Percentiles rank a stretch among this genome's conserved stretches.
Conservation (phyloP, 2,797 vertebrate species). For the Eospalax fontanierii region DNA sequence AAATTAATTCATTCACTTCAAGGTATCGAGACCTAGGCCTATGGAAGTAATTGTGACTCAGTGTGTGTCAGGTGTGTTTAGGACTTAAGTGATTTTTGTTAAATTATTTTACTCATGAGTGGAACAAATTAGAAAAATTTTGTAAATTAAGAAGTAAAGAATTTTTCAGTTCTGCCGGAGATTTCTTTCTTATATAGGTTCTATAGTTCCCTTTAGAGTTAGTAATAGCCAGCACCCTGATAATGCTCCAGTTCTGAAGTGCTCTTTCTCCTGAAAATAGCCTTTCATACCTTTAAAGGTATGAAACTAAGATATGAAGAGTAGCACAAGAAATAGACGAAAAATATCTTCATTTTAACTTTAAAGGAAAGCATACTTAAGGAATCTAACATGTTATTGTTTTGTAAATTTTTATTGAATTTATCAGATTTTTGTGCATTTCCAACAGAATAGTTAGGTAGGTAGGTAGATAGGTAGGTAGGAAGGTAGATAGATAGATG, state of each 20-base stretch:
- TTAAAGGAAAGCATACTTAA: constrained; percentile 40
- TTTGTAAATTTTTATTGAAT: no score
- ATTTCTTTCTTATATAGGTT: background rate
- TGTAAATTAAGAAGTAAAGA: background rate
- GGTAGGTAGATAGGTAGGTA: no score
- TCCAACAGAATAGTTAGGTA: no score
- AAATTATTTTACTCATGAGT: background rate
- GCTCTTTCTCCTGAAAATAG: background rate
- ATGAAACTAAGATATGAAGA: background rate
- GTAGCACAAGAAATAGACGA: background rate
- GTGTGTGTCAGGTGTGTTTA: no score
- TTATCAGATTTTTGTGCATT: no score
- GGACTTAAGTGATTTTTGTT: background rate
- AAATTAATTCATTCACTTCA: fast-evolving
- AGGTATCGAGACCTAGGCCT: background rate
- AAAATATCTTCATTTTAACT: constrained; percentile 16
- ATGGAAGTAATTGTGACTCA: background rate
- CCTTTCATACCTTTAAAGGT: background rate
- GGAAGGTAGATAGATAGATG: no score
- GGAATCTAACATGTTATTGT: constrained; percentile 5
- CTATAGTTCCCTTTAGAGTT: background rate
- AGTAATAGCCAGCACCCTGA: background rate
- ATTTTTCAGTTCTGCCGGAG: background rate
- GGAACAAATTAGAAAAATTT: background rate
- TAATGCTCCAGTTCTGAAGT: background rate